Percentiles rank a stretch among this genome's conserved stretches.
These are phyloP conservation scores for Vespertilio murinus DNA, from an alignment of 2,797 vertebrate genomes.

Conservation along the genomic window DNA sequence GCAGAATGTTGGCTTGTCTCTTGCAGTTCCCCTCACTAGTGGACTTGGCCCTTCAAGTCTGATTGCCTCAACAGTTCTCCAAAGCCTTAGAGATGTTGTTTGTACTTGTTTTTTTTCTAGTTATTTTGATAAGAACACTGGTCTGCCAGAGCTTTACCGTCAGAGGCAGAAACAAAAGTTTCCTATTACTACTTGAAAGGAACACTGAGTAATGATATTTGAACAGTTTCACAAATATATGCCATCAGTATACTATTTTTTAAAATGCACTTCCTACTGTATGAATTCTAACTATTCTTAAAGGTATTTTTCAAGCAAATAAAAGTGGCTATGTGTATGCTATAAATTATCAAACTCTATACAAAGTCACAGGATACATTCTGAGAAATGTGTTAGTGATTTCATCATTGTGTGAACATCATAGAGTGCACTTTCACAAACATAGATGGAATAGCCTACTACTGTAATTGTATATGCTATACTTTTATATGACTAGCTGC, in stretches of 20 bases:
- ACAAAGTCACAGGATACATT: neutral
- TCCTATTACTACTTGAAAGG: neutral
- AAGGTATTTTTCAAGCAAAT: constrained; percentile 46
- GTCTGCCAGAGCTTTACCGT: neutral
- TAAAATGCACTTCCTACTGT: neutral
- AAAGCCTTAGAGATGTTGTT: neutral
- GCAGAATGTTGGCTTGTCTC: neutral
- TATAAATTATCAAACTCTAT: neutral
- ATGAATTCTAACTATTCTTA: constrained; percentile 13
- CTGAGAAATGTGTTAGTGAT: neutral
- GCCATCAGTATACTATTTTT: neutral
- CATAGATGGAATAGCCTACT: neutral
- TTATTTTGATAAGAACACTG: neutral
- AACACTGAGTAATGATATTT: neutral
- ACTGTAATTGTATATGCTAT: too few relatives aligned
- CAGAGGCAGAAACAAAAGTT: neutral
- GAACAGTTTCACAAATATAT: constrained; percentile 24
- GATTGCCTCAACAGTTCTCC: neutral
- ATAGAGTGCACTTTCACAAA: neutral
- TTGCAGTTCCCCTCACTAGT: neutral
- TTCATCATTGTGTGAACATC: neutral
- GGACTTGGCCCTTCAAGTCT: neutral
- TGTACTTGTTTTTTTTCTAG: neutral
- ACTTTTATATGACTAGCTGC: neutral
- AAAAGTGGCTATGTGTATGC: neutral